Percentiles rank a stretch among this genome's conserved stretches.
These are phyloP conservation scores for Andrena flavipes DNA, from an alignment of 2,888 invertebrate genomes.

Conservation along the genomic window DNA sequence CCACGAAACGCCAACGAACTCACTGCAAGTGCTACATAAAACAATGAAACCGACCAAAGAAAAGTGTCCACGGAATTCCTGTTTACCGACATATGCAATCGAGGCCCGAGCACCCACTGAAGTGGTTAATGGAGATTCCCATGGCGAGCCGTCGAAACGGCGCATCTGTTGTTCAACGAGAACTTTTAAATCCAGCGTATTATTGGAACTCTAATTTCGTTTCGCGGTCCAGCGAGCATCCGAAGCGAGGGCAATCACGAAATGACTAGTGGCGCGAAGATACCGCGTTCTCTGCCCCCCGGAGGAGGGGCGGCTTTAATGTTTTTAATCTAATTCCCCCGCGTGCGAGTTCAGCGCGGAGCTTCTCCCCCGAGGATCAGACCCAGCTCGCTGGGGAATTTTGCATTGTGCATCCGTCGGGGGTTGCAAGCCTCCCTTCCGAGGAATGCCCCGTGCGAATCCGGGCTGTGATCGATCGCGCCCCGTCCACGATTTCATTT, in stretches of 20 bases:
- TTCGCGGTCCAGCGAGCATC: constrained; percentile 74
- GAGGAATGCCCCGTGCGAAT: constrained; percentile 62
- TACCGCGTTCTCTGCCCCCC: constrained; percentile 14
- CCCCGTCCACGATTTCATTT: constrained; percentile 55
- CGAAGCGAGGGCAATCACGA: constrained; percentile 72
- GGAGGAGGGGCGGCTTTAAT: constrained; percentile 72
- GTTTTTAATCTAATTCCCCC: constrained; percentile 77
- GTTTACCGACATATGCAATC: background rate
- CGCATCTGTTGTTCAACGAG: constrained; percentile 69
- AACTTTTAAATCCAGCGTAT: constrained; percentile 74
- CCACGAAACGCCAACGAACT: too few relatives aligned
- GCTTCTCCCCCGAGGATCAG: constrained; percentile 64
- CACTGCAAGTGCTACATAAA: background rate
- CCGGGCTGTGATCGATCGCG: constrained; percentile 50
- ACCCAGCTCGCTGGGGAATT: constrained; percentile 67
- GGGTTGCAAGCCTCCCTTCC: constrained; percentile 58
- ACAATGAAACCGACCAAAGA: background rate
- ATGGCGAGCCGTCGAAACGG: constrained; percentile 29
- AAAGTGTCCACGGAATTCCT: background rate
- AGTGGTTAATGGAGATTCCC: constrained; percentile 48
- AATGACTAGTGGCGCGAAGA: constrained; percentile 67
- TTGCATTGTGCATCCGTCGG: constrained; percentile 64
- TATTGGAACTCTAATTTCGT: constrained; percentile 75
- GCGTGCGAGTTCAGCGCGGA: constrained; percentile 62
- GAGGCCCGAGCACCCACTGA: background rate